Evolutionary conservation across 2,888 invertebrate species (phyloP), one percentile per base, ranked within the genome.

Genomic region (Dastarcus helophoroides): DNA sequence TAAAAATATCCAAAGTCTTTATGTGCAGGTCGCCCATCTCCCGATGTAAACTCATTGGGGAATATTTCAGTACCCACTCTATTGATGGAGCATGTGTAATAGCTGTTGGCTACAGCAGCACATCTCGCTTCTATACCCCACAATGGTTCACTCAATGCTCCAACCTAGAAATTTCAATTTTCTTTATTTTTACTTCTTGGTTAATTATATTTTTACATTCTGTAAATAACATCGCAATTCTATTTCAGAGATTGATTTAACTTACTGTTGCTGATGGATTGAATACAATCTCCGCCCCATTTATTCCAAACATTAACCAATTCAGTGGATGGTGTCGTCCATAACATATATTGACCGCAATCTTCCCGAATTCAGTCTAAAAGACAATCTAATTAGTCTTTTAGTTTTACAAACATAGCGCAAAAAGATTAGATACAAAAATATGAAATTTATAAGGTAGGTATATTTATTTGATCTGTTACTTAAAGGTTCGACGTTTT

Each of bases 221-320:
- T n/a, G n/a, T n/a, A n/a, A n/a, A n/a, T n/a, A n/a, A n/a, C n/a
- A n/a, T n/a, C n/a, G n/a, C n/a, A n/a, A n/a, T n/a, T n/a, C n/a
- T n/a, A n/a, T n/a, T n/a, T n/a, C n/a, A n/a, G n/a, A n/a, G n/a
- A n/a, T n/a, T n/a, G 8, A 19, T 7, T 8, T 7, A 7, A 29
- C 58, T 58, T 51, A 84, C 82, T 44, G 98, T 97, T 2, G 97
- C 98, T 5, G 91, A 86, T 2, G 98, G 98, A 64, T 98, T 98
- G 60, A 98, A 98, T 0, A 98, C 95, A 22, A 98, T 88, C 68
- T 98, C 95, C 0, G 98, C 97, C 1, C 94, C 93, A 58, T 97
- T 97, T 3, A 97, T 51, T 0, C 85, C 93, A 62, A 90, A 97
- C 84, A 91, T 90, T 61, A 94, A 68, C 98, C 98, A 98, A 57